Base-by-base conservation (phyloP, 1,140 invertebrate species). In the Drosophila bipectinata region DNA sequence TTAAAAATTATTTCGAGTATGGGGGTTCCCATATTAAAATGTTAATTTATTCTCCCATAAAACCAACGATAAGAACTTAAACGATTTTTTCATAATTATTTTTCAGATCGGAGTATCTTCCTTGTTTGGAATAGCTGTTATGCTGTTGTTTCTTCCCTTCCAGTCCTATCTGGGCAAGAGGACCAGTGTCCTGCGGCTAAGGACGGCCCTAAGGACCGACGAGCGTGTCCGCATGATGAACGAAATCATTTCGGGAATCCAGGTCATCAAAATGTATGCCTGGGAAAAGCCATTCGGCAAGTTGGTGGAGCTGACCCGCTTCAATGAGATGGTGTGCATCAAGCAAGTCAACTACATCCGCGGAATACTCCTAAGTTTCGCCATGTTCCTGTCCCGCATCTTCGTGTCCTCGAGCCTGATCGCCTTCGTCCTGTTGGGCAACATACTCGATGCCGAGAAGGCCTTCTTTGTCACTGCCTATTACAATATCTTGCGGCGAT, bases 211-310 rank as follows among this genome's bases (percentile, higher is more conserved):
- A 4, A 93, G 94, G 69, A 98, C 97, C 0, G 98, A 98, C 85
- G 95, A 97, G 80, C 93, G 97, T 60, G 95, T 98, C 0, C 93
- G 95, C 41, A 90, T 97, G 45, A 98, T 98, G 96, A 97, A 96
- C 88, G 97, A 98, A 92, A 96, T 98, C 2, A 95, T 98, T 15
- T 94, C 94, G 47, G 97, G 96, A 0, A 97, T 98, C 74, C 95
- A 97, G 92, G 95, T 97, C 0, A 98, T 98, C n/a, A 98, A 98
- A 92, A 97, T 98, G 96, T 97, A 97, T 77, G 95, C 96, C 1
- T 97, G 97, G 97, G 97, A 97, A 90, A 94, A 94, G 77, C 94
- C 95, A 0, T 97, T 97, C 81, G 93, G 94, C 24, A 93, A 93
- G 56, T 92, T 96, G 3, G 92, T 96, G 0, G 92, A 93, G 18